phyloP scores from a whole-genome alignment of 2,888 invertebrate species.

The Callyntrura sp. region DNA sequence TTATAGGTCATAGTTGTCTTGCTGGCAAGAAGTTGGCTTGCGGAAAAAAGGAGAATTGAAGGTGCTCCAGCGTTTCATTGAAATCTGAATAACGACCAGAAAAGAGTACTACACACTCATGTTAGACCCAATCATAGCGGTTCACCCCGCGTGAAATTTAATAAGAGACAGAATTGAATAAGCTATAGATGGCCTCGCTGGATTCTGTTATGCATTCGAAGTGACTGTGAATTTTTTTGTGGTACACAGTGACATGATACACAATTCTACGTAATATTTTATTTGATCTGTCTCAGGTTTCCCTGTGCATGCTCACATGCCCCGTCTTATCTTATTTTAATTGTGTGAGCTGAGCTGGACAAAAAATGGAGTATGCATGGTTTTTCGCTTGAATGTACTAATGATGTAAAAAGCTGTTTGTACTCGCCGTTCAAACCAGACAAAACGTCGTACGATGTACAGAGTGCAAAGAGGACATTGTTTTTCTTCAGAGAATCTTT shows the following conservation, averaged over 20 bases:
- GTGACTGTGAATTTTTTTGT: too few species aligned
- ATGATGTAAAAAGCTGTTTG: constrained; percentile 71
- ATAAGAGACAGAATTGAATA: too few species aligned
- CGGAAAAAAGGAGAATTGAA: too few species aligned
- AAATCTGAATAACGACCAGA: too few species aligned
- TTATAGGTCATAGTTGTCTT: too few species aligned
- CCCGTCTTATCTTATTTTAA: constrained; percentile 53
- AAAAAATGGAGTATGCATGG: constrained; percentile 2
- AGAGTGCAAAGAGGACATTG: constrained; percentile 33
- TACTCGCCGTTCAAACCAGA: constrained; percentile 81
- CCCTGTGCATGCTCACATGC: background rate
- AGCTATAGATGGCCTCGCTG: too few species aligned
- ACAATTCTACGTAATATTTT: constrained; percentile 2
- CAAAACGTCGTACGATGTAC: background rate
- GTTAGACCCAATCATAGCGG: too few species aligned
- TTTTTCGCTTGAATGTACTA: constrained; percentile 59
- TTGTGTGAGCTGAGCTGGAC: constrained; percentile 54
- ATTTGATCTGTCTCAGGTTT: background rate
- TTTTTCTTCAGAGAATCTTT: background rate
- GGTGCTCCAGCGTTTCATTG: too few species aligned
- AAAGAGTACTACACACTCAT: too few species aligned
- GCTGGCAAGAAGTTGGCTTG: too few species aligned
- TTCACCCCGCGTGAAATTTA: too few species aligned
- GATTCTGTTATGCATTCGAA: too few species aligned
- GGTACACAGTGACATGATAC: background rate